These are phyloP conservation scores for Phoxinus phoxinus DNA, from an alignment of 2,113 vertebrate species.

Conservation along the genomic window DNA sequence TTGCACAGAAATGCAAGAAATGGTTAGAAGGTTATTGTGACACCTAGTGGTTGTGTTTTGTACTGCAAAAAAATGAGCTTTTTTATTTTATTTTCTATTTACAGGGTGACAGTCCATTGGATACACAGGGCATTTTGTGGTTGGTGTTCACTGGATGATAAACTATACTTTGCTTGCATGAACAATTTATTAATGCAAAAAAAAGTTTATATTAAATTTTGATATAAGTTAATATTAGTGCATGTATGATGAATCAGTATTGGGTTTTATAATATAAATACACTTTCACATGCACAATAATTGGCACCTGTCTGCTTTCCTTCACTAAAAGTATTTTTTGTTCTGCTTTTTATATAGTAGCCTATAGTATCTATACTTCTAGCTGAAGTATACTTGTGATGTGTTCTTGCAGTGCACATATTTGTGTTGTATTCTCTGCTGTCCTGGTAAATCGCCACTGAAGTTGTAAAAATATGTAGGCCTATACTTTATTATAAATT, in stretches of 20 bases:
- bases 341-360: not conserved
- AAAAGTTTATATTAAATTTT: not conserved
- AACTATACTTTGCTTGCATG: not conserved
- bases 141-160: not conserved
- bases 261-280: not conserved
- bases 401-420: not conserved
- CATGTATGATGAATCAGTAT: not conserved
- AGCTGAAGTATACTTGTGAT: too few species aligned
- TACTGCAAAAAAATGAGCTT: slow-evolving; percentile 22
- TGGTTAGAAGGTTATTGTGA: slow-evolving; percentile 53
- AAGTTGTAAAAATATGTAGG: not conserved
- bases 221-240: not conserved
- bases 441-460: too few species aligned
- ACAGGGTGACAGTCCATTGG: not conserved
- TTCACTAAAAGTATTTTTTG: not conserved
- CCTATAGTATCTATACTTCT: too few species aligned
- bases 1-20: not conserved
- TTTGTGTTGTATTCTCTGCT: not conserved
- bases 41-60: slow-evolving; percentile 59
- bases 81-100: not conserved
- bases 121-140: not conserved
- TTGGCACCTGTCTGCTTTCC: not conserved
- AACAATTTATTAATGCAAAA: too few species aligned
- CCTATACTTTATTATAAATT: not conserved
- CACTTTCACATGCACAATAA: not conserved